These are phyloP conservation scores for Micrastur ruficollis DNA, from an alignment of 2,797 vertebrate genomes.

Conservation along the genomic window DNA sequence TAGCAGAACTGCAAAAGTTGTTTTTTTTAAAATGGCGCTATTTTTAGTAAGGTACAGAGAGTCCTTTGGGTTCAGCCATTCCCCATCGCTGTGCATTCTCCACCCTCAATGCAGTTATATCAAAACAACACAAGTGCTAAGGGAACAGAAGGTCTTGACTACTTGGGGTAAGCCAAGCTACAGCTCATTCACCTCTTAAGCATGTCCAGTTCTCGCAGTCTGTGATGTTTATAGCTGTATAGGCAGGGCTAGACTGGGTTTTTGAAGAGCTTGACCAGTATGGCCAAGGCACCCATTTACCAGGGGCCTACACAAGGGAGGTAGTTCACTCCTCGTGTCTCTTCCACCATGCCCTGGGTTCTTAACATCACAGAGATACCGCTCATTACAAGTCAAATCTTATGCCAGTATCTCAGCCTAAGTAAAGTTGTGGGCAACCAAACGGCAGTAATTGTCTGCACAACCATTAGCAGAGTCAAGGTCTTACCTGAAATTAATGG, in stretches of 20 bases:
- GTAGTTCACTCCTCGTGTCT: not conserved
- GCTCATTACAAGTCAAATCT: fast-evolving
- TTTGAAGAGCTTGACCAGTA: not conserved
- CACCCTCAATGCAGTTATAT: not conserved
- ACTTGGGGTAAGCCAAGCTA: not conserved
- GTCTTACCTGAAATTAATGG: not conserved
- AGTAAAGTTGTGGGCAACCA: not conserved
- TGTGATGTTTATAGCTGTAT: not conserved
- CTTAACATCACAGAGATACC: not conserved
- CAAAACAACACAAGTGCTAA: not conserved
- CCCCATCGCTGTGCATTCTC: not conserved
- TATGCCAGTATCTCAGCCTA: not conserved
- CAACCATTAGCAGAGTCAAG: not conserved
- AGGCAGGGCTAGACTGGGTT: not conserved
- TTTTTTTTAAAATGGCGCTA: not conserved
- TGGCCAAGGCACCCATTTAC: not conserved
- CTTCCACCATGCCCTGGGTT: not conserved
- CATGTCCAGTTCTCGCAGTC: not conserved
- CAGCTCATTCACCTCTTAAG: not conserved
- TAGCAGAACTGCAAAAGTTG: not conserved
- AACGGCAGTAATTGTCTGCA: not conserved
- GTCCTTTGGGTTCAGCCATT: not conserved
- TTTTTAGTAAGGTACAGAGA: slow-evolving; percentile 24
- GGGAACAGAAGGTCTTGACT: not conserved
- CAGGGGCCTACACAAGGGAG: not conserved